These are phyloP conservation scores for Junco hyemalis DNA, from an alignment of 2,113 vertebrate genomes.

Conservation along the genomic window DNA sequence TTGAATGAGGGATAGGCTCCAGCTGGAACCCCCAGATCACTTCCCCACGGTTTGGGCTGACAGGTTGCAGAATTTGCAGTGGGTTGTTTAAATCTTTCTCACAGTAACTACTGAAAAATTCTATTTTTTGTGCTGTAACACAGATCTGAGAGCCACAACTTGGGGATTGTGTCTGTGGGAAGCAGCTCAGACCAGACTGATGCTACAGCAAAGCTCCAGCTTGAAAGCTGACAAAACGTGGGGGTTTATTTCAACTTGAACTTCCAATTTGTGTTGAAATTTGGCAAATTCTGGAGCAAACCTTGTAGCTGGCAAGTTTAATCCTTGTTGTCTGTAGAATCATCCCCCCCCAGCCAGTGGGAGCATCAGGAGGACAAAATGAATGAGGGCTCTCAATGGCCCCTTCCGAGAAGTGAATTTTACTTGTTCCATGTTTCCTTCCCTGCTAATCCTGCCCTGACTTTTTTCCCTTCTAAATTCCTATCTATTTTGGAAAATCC, in stretches of 20 bases:
- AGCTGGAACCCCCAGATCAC: background rate
- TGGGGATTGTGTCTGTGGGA: fast-evolving
- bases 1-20: background rate
- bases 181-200: background rate
- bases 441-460: no score
- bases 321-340: fast-evolving
- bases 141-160: background rate
- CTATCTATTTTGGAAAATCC: background rate
- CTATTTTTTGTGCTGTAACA: background rate
- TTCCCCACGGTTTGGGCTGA: background rate
- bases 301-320: background rate
- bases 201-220: background rate
- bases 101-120: background rate
- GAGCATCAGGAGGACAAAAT: background rate
- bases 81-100: background rate
- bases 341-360: background rate
- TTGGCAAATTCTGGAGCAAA: background rate
- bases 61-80: background rate
- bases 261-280: background rate
- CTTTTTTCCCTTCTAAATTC: background rate
- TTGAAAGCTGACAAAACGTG: background rate
- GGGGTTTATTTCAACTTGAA: background rate
- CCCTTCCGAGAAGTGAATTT: fast-evolving
- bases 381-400: fast-evolving
- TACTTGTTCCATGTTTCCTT: no score